Evolutionary conservation across 53 echinoderm and acorn worm species (phyloP), one percentile per base, ranked within the genome.

Genomic region (Arbacia lixula): DNA sequence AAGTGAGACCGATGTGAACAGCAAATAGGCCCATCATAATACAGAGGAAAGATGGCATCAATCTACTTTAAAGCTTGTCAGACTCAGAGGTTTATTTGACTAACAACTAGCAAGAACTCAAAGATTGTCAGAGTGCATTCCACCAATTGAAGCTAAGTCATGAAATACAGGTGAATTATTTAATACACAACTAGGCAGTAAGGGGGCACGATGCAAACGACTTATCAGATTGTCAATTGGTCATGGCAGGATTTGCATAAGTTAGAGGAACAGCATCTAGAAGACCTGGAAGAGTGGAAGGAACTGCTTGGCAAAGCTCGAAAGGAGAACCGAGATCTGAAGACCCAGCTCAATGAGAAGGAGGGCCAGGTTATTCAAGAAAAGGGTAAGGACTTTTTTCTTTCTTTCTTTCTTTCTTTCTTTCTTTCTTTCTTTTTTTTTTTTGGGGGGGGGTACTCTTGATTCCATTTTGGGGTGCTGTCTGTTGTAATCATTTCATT

Each of bases 361-460:
- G 91, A 93, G 30, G 93, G 93, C 6, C 53, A 89, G 19, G 93
- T 88, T 25, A 82, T 40, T 43, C 73, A 87, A 69, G 93, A 96
- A 85, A 93, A 89, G 65, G 93, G 97, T 96, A 72, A 36, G 17
- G 17, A 12, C 12, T 17, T 17, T 17, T 50, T 50, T 50, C 12
- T 1, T 0, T 50, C 12, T 50, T 17, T 17, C 19, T 14, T 50
- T 17, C 12, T 50, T 50, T 14, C 19, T 9, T 40, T 37, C 25
- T 32, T 20, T 12, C 12, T 65, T n/a, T 32, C 6, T 9, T 14
- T 58, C 28, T 6, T 1, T 17, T 3, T 58, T 61, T 2, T 60
- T 21, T 25, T 24, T 58, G 14, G 25, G 27, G 21, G 2, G 12
- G 35, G 17, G 35, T 63, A 32, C 16, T 31, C 63, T 33, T 62